Percentiles rank a stretch among this genome's conserved stretches.
phyloP scores from a whole-genome alignment of 2,888 invertebrate species.

The Polyommatus iphigenia region DNA sequence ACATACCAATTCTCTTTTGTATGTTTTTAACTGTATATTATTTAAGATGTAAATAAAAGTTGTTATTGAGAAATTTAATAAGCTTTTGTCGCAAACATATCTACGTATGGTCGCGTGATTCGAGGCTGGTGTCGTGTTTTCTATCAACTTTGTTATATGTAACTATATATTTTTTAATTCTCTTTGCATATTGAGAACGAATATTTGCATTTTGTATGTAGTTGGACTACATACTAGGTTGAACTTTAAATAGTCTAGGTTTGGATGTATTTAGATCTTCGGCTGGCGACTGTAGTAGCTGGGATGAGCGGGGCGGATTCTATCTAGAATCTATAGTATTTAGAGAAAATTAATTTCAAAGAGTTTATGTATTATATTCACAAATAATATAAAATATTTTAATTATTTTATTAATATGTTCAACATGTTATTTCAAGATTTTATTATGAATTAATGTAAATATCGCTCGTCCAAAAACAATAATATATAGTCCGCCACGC shows the following conservation, averaged over 20 bases:
- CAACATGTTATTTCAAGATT: background rate
- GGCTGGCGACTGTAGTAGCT: constrained; percentile 14
- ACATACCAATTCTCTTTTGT: constrained; percentile 58
- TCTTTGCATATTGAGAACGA: constrained; percentile 45
- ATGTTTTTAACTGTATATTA: constrained; percentile 55
- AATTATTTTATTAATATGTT: background rate
- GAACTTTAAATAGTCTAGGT: constrained; percentile 67
- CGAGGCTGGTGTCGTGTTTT: constrained; percentile 52
- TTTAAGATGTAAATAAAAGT: constrained; percentile 55
- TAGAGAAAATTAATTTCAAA: background rate
- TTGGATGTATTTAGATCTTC: constrained; percentile 52
- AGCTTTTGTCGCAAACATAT: constrained; percentile 79
- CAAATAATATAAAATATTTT: background rate
- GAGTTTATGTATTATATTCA: background rate
- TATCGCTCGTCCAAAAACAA: background rate
- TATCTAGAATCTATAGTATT: background rate
- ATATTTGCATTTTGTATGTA: constrained; percentile 50
- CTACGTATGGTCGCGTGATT: constrained; percentile 61
- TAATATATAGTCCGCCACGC: background rate
- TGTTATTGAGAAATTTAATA: constrained; percentile 61
- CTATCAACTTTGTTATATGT: constrained; percentile 40
- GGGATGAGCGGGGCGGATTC: constrained; percentile 7
- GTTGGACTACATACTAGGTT: constrained; percentile 57
- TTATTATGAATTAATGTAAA: background rate
- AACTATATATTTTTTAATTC: constrained; percentile 38